Conservation (phyloP, 1,140 invertebrate species). For the Diachasma alloeum region DNA sequence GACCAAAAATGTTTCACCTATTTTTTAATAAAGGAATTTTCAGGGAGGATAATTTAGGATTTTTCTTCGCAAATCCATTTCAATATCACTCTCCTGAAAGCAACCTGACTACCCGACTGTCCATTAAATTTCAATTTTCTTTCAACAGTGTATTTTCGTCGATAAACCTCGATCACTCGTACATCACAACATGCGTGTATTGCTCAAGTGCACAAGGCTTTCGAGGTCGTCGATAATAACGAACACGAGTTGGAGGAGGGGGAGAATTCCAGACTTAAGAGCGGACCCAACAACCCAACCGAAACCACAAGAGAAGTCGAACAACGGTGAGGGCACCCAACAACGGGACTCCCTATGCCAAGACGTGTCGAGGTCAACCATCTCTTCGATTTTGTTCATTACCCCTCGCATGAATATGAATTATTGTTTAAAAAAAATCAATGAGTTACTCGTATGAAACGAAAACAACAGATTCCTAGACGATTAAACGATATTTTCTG, state of each 20-base stretch:
- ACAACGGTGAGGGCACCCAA: conserved; percentile 1
- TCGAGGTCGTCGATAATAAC: conserved; percentile 27
- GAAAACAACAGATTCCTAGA: too few species aligned
- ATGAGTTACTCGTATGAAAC: background rate
- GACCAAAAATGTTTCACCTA: too few species aligned
- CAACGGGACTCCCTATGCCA: conserved; percentile 17
- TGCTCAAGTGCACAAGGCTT: background rate
- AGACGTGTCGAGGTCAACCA: background rate
- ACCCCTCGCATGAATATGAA: background rate
- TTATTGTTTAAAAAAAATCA: background rate
- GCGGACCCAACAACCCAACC: conserved; percentile 6
- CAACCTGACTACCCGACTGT: too few species aligned
- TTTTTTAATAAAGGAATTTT: too few species aligned
- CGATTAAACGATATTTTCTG: too few species aligned
- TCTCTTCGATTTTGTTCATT: background rate
- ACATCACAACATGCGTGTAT: background rate
- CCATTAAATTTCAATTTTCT: too few species aligned
- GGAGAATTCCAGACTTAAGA: conserved; percentile 2
- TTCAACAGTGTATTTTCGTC: background rate
- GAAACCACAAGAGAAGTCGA: conserved; percentile 8
- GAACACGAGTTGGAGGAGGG: background rate
- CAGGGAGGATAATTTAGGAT: too few species aligned
- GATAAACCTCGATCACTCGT: background rate
- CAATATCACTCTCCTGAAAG: too few species aligned
- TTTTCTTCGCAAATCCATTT: too few species aligned